Base-by-base conservation (phyloP, 2,888 invertebrate genomes). In the Eupeodes latifasciatus region DNA sequence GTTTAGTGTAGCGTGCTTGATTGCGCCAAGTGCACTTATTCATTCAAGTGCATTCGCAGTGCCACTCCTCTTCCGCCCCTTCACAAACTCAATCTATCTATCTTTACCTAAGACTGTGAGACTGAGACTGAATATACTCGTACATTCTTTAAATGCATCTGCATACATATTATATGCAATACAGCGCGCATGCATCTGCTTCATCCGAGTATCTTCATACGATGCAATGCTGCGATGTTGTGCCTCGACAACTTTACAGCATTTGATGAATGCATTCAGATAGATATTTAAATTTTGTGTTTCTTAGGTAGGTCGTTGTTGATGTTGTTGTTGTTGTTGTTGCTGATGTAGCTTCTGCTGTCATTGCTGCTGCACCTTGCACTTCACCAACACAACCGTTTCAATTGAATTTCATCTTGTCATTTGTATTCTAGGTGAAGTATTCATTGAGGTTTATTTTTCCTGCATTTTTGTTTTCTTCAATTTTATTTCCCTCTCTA, bases 201-300 rank as follows among this genome's bases (percentile, higher is more conserved):
- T 12, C 51, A n/a, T 51, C 2, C 51, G 51, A 40, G 40, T 40
- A 40, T 51, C 27, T 27, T 27, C 3, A 51, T n/a, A 14, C 51
- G 11, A 6, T 59, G 64, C 40, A 40, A 40, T 40, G 40, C 40
- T 40, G 40, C 40, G 40, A 40, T 40, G 40, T 59, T 66, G 27
- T 34, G 4, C 10, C 5, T 69, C 75, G 67, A 80, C 53, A 69
- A 51, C n/a, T 36, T 59, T 59, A 9, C 51, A 51, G n/a, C 34
- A 62, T 76, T 71, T 79, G 86, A 86, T 79, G 86, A 83, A 86
- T 83, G 86, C 71, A 83, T 86, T 86, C 86, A 83, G 83, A 66
- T 69, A 53, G 69, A 61, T 86, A 79, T 79, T 83, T 83, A 72
- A 51, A 83, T 71, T 71, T 72, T 72, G 47, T 87, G 64, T 66